A percentile compares a stretch with the other conserved stretches of the same genome.
Conservation (phyloP, 2,888 invertebrate species). For the Laspeyria flexula region DNA sequence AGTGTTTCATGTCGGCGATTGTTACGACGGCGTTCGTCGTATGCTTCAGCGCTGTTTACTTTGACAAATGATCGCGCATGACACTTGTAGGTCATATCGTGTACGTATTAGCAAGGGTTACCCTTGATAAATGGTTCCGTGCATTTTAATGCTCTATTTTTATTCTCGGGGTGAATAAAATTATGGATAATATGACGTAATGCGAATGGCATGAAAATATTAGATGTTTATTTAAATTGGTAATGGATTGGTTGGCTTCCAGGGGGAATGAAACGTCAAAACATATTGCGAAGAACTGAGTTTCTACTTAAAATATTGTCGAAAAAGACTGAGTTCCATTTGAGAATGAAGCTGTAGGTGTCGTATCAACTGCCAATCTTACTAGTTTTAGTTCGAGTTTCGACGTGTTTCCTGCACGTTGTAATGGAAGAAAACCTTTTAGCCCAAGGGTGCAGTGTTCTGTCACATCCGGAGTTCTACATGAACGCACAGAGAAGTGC, state of each 20-base stretch:
- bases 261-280: not conserved
- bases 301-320: no score
- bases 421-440: no score
- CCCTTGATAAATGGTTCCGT: constrained; percentile 29
- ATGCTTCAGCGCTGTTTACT: constrained; percentile 7
- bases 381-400: no score
- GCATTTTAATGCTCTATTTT: constrained; percentile 13
- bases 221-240: not conserved
- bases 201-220: not conserved
- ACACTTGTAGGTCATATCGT: constrained; percentile 34
- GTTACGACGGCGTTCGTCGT: constrained; percentile 13
- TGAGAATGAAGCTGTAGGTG: no score
- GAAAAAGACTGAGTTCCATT: no score
- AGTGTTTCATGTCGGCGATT: constrained; percentile 12
- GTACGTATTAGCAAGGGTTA: constrained; percentile 21
- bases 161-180: constrained; percentile 1
- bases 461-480: no score
- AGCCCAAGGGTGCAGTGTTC: no score
- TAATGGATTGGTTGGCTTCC: not conserved
- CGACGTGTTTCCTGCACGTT: no score
- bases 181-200: not conserved
- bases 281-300: no score
- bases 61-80: constrained; percentile 32
- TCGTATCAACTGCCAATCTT: no score
- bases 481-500: no score